These are phyloP conservation scores for Herpetotheres cachinnans DNA, from an alignment of 2,113 vertebrate species.

Conservation along the genomic window DNA sequence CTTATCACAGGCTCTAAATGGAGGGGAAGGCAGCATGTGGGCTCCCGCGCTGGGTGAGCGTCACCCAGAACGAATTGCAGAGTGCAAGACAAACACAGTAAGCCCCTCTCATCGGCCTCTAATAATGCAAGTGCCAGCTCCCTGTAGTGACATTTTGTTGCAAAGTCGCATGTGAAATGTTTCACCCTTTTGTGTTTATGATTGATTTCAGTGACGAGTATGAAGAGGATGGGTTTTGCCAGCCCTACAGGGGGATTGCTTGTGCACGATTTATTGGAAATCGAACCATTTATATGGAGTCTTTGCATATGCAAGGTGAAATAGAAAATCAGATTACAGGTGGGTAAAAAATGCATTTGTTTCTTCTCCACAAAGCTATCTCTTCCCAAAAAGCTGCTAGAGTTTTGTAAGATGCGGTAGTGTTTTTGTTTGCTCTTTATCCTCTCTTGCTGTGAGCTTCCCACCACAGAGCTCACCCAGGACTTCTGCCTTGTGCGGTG, in stretches of 20 bases:
- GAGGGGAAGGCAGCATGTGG: background rate
- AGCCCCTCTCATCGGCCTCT: background rate
- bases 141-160: conserved; percentile 60
- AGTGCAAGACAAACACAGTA: background rate
- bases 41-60: background rate
- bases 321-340: conserved; percentile 99
- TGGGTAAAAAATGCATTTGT: conserved; percentile 37
- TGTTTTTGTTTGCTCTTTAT: background rate
- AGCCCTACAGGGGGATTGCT: conserved; percentile 97
- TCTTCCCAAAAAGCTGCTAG: background rate
- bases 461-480: accelerated
- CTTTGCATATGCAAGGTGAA: conserved; percentile 98
- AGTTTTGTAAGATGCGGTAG: background rate
- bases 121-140: background rate
- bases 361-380: background rate
- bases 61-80: background rate
- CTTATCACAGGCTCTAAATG: background rate
- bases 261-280: conserved; percentile 97
- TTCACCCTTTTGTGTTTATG: background rate
- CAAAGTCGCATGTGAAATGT: background rate
- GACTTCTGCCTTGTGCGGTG: too few relatives aligned
- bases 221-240: conserved; percentile 97
- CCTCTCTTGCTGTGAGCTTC: background rate
- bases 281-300: conserved; percentile 96
- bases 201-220: conserved; percentile 84